These are phyloP conservation scores for Carassius gibelio DNA, from an alignment of 2,113 vertebrate species.

Conservation along the genomic window DNA sequence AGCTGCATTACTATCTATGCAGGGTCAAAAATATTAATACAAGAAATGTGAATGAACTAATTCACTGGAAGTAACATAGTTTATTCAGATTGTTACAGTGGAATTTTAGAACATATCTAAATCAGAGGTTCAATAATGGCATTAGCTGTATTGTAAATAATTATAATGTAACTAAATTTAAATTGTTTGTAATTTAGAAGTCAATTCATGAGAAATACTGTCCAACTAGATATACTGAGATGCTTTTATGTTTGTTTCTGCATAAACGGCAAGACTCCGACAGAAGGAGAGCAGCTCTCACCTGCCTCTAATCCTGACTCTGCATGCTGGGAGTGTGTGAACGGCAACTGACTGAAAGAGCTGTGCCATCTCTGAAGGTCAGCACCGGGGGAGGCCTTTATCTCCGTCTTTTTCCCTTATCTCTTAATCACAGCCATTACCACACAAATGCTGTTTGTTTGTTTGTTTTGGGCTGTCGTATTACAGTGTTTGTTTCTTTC, in stretches of 20 bases:
- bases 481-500: slow-evolving; percentile 68
- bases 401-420: slow-evolving; percentile 57
- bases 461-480: slow-evolving; percentile 64
- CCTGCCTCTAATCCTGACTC: neutral
- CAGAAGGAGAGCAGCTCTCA: slow-evolving; percentile 5
- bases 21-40: no score
- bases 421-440: slow-evolving; percentile 75
- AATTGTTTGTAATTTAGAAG: neutral
- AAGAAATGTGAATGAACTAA: no score
- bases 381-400: slow-evolving; percentile 42
- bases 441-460: slow-evolving; percentile 65
- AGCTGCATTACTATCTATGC: no score
- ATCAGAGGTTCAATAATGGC: neutral
- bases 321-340: slow-evolving; percentile 15
- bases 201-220: neutral
- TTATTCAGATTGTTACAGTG: no score
- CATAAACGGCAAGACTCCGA: neutral
- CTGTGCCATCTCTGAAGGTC: slow-evolving; percentile 64
- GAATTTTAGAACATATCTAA: no score
- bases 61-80: no score
- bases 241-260: neutral
- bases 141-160: neutral
- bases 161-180: neutral
- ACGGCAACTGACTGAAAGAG: slow-evolving; percentile 40
- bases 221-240: neutral